Evolutionary conservation across 2,113 vertebrate species (phyloP).

Genomic region (Dryoscopus gambensis): DNA sequence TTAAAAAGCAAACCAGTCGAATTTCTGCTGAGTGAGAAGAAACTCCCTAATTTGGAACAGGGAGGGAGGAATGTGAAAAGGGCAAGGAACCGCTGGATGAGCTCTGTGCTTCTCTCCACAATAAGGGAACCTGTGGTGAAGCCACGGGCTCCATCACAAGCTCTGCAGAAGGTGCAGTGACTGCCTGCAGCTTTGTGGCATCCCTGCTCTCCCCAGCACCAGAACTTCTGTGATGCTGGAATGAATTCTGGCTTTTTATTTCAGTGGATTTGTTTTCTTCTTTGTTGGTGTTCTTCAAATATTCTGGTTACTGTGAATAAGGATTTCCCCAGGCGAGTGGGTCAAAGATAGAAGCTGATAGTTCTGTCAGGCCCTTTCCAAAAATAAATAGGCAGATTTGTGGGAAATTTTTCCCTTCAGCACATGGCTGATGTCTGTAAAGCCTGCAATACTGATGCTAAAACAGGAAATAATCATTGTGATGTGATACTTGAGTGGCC

Average conservation of each 20-base stretch:
- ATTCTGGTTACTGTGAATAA: background rate
- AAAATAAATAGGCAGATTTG: constrained; percentile 6
- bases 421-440: background rate
- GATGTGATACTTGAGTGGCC: background rate
- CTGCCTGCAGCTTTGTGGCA: background rate
- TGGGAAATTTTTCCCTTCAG: background rate
- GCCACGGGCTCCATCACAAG: background rate
- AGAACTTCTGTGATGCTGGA: background rate
- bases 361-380: background rate
- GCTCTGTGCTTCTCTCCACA: background rate
- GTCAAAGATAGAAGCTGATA: background rate
- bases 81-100: background rate
- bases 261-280: background rate
- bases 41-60: background rate
- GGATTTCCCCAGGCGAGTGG: background rate
- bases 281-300: background rate
- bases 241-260: background rate
- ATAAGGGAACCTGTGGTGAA: background rate
- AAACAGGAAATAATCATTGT: background rate
- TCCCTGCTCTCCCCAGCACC: background rate
- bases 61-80: background rate
- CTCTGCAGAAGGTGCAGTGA: background rate
- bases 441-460: background rate
- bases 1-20: background rate
- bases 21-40: constrained; percentile 27